Conservation (phyloP, 2,113 vertebrate species). For the Apaloderma vittatum region DNA sequence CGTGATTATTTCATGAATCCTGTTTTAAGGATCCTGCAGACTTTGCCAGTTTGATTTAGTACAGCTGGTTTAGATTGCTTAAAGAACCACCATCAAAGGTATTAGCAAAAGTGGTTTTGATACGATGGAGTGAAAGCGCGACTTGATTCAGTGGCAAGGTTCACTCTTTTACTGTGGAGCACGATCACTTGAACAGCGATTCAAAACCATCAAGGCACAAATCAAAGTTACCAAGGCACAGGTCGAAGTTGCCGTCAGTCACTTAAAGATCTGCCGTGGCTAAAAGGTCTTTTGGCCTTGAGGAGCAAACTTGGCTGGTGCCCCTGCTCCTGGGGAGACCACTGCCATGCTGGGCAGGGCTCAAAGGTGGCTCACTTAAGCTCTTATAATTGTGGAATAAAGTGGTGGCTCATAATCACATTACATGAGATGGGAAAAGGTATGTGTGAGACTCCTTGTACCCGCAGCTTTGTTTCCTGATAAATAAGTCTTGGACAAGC, state of each 20-base stretch:
- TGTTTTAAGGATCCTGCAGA: background rate
- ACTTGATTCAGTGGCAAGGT: rapidly evolving
- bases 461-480: background rate
- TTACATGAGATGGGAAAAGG: background rate
- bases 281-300: too few relatives aligned
- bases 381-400: background rate
- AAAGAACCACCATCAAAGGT: background rate
- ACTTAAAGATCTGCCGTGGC: background rate
- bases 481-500: background rate
- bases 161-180: background rate
- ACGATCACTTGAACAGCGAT: background rate
- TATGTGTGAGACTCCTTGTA: background rate
- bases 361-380: background rate
- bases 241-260: background rate
- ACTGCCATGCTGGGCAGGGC: rapidly evolving
- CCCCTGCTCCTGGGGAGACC: background rate
- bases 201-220: background rate
- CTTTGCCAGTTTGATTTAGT: background rate
- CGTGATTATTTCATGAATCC: background rate
- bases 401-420: background rate
- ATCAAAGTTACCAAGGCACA: background rate
- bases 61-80: background rate
- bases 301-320: too few relatives aligned
- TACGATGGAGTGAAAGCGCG: background rate
- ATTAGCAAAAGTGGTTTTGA: background rate